Conservation (phyloP, 1,140 invertebrate species). For the Pachyrhynchus sulphureomaculatus region DNA sequence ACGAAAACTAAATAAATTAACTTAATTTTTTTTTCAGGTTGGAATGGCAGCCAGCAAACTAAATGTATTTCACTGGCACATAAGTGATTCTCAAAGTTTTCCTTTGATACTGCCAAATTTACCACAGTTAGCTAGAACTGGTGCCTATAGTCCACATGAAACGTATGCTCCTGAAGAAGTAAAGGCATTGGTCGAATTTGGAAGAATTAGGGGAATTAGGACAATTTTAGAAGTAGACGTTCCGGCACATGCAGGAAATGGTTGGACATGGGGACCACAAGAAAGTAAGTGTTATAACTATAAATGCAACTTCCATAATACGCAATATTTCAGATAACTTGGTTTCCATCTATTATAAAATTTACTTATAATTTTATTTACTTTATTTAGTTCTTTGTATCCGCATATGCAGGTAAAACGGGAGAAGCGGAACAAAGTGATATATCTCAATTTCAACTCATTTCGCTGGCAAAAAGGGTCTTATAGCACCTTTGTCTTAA, state of each 20-base stretch:
- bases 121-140: slow-evolving; percentile 71
- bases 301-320: neutral
- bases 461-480: no score
- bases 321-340: neutral
- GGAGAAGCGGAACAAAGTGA: no score
- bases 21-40: slow-evolving; percentile 50
- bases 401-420: no score
- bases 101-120: slow-evolving; percentile 68
- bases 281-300: slow-evolving; percentile 45
- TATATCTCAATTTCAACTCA: no score
- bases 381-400: no score
- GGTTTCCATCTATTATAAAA: neutral
- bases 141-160: slow-evolving; percentile 70
- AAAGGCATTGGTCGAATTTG: slow-evolving; percentile 64
- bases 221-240: slow-evolving; percentile 76
- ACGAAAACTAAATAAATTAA: no score
- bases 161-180: slow-evolving; percentile 71
- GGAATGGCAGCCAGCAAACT: slow-evolving; percentile 78
- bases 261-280: slow-evolving; percentile 74
- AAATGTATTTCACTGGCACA: slow-evolving; percentile 85
- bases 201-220: slow-evolving; percentile 67
- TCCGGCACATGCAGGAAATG: slow-evolving; percentile 78
- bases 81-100: slow-evolving; percentile 82
- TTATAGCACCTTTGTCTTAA: no score
- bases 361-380: no score